A percentile compares a stretch with the other conserved stretches of the same genome.
These are phyloP conservation scores for Saxicola maurus DNA, from an alignment of 2,797 vertebrate genomes.

Conservation along the genomic window DNA sequence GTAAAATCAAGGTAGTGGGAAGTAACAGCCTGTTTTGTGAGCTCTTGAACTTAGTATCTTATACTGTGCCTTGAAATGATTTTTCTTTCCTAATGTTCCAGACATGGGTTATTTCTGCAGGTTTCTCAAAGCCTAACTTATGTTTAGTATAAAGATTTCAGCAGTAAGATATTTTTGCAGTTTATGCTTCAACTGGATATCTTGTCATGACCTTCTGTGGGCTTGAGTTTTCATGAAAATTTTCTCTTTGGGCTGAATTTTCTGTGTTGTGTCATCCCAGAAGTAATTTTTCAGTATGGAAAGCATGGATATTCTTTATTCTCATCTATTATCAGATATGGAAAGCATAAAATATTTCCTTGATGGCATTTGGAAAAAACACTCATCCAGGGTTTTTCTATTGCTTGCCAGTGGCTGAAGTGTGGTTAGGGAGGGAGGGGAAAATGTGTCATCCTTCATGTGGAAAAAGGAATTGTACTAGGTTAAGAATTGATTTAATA, in stretches of 20 bases:
- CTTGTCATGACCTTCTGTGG: not conserved
- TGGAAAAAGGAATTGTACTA: not conserved
- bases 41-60: not conserved
- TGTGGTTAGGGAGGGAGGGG: not conserved
- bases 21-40: not conserved
- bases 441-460: not conserved
- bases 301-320: not conserved
- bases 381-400: conserved; percentile 1
- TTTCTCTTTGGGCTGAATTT: not conserved
- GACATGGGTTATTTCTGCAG: not conserved
- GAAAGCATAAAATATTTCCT: not conserved
- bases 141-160: not conserved
- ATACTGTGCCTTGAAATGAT: not conserved
- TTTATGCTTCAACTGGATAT: not conserved
- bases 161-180: not conserved
- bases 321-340: too few relatives aligned
- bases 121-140: not conserved
- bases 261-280: not conserved
- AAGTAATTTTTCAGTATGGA: not conserved
- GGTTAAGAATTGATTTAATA: not conserved
- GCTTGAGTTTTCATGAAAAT: not conserved
- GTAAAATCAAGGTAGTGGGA: not conserved
- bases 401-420: not conserved
- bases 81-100: not conserved
- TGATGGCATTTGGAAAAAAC: conserved; percentile 16